Evolutionary conservation across 2,797 vertebrate genomes (phyloP).

Genomic region (Enteromius afrohamiltoni): DNA sequence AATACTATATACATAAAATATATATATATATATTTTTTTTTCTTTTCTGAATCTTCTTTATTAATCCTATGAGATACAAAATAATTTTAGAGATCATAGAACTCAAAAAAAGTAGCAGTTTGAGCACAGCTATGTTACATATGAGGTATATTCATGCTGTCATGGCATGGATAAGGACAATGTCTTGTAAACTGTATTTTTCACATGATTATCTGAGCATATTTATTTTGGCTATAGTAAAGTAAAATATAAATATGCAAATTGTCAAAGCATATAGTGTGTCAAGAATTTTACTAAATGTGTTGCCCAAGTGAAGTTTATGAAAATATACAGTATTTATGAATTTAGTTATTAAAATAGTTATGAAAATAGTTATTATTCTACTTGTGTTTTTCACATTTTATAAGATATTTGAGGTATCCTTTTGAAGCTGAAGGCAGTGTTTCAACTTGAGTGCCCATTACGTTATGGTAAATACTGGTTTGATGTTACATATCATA

Average conservation of each 20-base stretch:
- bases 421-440: slow-evolving; percentile 50
- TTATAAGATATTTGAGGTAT: slow-evolving; percentile 38
- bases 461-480: neutral
- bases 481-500: slow-evolving; percentile 53
- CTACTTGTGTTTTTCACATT: neutral
- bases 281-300: neutral
- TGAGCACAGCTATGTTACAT: neutral
- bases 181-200: neutral
- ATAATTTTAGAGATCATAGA: neutral
- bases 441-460: neutral
- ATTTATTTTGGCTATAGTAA: neutral
- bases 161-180: slow-evolving; percentile 12
- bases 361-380: no score
- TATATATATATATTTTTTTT: no score
- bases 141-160: slow-evolving; percentile 38
- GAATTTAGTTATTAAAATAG: no score
- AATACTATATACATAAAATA: neutral
- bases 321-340: neutral
- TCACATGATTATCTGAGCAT: neutral
- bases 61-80: neutral
- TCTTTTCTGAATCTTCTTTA: neutral
- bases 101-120: slow-evolving; percentile 13
- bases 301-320: neutral
- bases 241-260: neutral
- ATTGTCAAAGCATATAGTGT: neutral